Conservation (phyloP, 2,113 vertebrate species). For the Phrynosoma blainvillii region DNA sequence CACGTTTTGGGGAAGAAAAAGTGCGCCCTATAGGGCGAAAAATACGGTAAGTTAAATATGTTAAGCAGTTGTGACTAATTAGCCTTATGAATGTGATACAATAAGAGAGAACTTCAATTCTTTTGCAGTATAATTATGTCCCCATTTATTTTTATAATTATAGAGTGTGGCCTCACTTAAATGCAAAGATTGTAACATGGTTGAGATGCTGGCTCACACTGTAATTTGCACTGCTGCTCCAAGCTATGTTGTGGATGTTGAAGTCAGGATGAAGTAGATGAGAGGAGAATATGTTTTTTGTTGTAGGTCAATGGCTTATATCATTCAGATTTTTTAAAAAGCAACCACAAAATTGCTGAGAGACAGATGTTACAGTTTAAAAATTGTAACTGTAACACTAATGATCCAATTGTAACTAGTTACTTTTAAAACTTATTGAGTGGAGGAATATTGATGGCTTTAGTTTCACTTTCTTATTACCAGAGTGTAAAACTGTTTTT, state of each 20-base stretch:
- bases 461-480: background rate
- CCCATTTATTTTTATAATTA: too few relatives aligned
- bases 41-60: too few relatives aligned
- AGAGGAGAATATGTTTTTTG: background rate
- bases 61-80: background rate
- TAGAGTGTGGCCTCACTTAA: too few relatives aligned
- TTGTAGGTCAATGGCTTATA: background rate
- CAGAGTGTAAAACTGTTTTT: background rate
- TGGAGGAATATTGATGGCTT: background rate
- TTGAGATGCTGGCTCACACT: background rate
- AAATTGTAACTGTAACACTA: background rate
- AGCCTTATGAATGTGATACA: background rate
- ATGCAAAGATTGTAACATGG: background rate
- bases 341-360: background rate
- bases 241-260: background rate
- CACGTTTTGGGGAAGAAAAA: too few relatives aligned
- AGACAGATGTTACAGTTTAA: background rate
- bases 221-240: background rate
- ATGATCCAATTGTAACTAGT: background rate
- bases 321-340: background rate
- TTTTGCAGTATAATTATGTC: background rate
- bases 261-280: too few relatives aligned
- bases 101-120: background rate
- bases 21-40: too few relatives aligned
- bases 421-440: background rate